Evolutionary conservation across 2,113 vertebrate species (phyloP), one percentile per base, ranked within the genome.

Genomic region (Chamaea fasciata): DNA sequence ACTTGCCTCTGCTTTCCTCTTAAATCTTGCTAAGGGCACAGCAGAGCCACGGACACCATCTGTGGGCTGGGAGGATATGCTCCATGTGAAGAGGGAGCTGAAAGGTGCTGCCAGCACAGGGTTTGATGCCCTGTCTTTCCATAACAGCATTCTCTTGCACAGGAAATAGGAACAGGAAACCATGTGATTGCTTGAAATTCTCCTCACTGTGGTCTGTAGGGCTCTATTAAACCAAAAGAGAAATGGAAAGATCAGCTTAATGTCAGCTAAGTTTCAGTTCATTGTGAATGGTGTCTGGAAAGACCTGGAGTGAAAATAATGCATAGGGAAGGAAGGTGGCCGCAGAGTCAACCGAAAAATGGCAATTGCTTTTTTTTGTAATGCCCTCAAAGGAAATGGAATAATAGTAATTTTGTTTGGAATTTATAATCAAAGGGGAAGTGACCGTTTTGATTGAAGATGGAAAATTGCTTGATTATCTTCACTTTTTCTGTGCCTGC

Each of bases 391-490:
- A 83, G 71, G 50, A 59, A 83, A 77, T 0, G 4, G 68, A 57
- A 42, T 24, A 67, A 55, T 39, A 37, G 47, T 63, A 1, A 22
- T 80, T 83, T 88, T 74, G 37, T 93, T 92, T 80, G 59, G 79
- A 83, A 80, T 86, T 90, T 81, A 46, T 88, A 82, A 83, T 81
- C 85, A 86, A 70, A 83, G 79, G 67, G 55, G 67, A 77, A 65
- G n/a, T 53, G 49, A 30, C 39, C 14, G 4, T 86, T 90, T 65
- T 88, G 63, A 52, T 22, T 83, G n/a, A 56, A 86, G 89, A 81
- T 73, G 49, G 85, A 91, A 96, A 95, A 95, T 89, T 87, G 82
- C 76, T 83, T 67, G 73, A 76, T 81, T 86, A 77, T 89, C 63
- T 90, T 87, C 65, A 41, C 55, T 70, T 59, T 63, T 80, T 57